Conservation (phyloP, 2,113 vertebrate species). For the Ochotona curzoniae region DNA sequence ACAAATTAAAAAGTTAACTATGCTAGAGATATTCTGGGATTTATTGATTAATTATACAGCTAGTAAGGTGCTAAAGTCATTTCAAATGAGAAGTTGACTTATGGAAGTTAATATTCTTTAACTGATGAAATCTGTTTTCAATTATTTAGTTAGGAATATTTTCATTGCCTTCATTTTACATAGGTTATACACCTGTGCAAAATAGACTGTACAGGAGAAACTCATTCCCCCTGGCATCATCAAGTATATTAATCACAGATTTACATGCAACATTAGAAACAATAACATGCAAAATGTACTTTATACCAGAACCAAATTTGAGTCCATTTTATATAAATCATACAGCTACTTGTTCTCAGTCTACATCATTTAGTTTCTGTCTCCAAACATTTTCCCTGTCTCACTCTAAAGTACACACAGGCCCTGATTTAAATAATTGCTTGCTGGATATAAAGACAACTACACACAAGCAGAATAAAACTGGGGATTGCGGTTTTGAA, state of each 20-base stretch:
- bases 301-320: background rate
- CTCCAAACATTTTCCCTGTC: background rate
- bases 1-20: background rate
- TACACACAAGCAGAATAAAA: background rate
- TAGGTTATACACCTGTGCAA: background rate
- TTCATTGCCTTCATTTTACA: background rate
- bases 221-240: background rate
- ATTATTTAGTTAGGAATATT: background rate
- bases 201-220: background rate
- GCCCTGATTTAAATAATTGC: background rate
- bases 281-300: background rate
- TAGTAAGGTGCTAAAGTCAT: background rate
- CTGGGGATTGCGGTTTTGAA: background rate
- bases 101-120: background rate
- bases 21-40: background rate
- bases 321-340: background rate
- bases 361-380: background rate
- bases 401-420: background rate
- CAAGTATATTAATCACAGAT: background rate
- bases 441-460: background rate
- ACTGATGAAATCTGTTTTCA: background rate
- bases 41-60: constrained; percentile 17
- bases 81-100: constrained; percentile 8
- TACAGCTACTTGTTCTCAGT: background rate
- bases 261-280: background rate